Evolutionary conservation across 2,888 invertebrate genomes (phyloP), one percentile per base, ranked within the genome.

Genomic region (Polydrusus cervinus): DNA sequence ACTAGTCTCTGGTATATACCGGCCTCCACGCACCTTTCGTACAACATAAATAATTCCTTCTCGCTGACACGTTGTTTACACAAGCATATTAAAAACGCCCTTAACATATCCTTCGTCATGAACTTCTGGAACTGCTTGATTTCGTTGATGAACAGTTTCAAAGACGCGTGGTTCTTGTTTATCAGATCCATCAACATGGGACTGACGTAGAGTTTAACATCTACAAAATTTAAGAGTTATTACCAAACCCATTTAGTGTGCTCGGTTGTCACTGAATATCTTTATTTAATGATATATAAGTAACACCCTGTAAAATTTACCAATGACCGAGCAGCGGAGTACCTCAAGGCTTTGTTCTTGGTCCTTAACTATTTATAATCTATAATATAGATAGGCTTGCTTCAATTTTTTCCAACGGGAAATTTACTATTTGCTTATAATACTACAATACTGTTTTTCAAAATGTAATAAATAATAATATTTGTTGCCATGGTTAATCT

Each of bases 101-200:
- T 72, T 3, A 81, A 51, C 9, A 79, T 71, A 45, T 73, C 55
- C 20, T 76, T 77, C 30, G 75, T 74, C 77, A 82, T 78, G 14
- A 71, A 47, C 13, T 71, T 66, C 40, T 75, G 76, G 60, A 79
- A 80, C 47, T 77, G 38, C 11, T 71, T 71, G 11, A 81, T 79
- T 55, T 81, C 72, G 0, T 67, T 53, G 20, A 20, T 47, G 9
- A 82, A 74, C n/a, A 70, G 51, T 51, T 79, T 79, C 45, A 82
- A 65, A 0, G 51, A 60, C 10, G 68, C 51, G 10, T 75, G 69
- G 9, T 70, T 45, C 1, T 72, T 57, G 40, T 79, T 71, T 1
- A 82, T 73, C 10, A 80, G 43, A 9, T 60, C 18, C 13, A 72
- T 66, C 18, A 82, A 20, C 79, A 80, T 79, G 9, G 75, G 75